These are phyloP conservation scores for Polypterus bichir DNA, from an alignment of 2,113 vertebrate genomes.

Conservation along the genomic window DNA sequence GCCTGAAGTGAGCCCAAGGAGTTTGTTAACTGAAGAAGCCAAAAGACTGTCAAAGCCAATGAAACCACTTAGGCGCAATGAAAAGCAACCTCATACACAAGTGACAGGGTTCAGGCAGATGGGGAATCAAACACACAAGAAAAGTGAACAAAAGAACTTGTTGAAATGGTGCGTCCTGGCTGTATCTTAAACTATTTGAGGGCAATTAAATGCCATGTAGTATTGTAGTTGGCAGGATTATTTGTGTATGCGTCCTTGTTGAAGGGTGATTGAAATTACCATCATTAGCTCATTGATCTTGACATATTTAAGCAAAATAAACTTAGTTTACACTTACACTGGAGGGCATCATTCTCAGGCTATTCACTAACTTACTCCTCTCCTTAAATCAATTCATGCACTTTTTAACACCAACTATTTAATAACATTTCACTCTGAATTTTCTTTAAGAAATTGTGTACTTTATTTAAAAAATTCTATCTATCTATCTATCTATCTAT, in stretches of 20 bases:
- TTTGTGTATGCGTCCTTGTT: slow-evolving; percentile 15
- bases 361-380: too few species aligned
- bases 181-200: slow-evolving; percentile 23
- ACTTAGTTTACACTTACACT: too few species aligned
- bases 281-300: too few species aligned
- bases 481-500: too few species aligned
- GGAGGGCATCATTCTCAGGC: too few species aligned
- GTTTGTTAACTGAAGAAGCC: slow-evolving; percentile 23
- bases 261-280: too few species aligned
- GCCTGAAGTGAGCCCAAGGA: slow-evolving; percentile 26
- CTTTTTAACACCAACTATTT: too few species aligned
- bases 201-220: slow-evolving; percentile 14
- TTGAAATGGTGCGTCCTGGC: slow-evolving; percentile 4
- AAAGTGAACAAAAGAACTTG: slow-evolving; percentile 21
- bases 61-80: slow-evolving; percentile 23
- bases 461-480: too few species aligned
- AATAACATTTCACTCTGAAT: too few species aligned
- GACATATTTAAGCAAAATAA: too few species aligned
- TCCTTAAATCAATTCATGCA: too few species aligned
- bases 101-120: slow-evolving; percentile 18
- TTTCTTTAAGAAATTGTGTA: too few species aligned
- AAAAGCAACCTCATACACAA: slow-evolving; percentile 24
- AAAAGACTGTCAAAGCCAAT: slow-evolving; percentile 12
- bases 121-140: slow-evolving; percentile 24
- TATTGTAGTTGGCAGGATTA: slow-evolving; percentile 8